phyloP scores from a whole-genome alignment of 2,797 vertebrate species.

The Graptemys geographica region DNA sequence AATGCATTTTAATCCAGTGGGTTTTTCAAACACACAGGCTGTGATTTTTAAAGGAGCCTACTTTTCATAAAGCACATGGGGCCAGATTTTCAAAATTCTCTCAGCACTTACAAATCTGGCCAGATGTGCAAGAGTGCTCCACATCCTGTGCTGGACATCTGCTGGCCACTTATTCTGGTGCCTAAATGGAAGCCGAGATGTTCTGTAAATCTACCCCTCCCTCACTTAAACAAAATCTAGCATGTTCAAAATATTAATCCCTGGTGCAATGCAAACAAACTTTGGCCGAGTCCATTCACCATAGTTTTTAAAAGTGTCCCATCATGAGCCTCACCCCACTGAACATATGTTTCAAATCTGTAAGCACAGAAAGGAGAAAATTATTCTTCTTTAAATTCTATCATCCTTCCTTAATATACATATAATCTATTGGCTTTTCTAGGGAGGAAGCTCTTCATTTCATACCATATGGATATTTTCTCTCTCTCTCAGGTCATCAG shows the following conservation, averaged over 20 bases:
- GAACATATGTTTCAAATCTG: background rate
- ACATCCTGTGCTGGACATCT: background rate
- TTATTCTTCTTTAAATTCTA: too few relatives aligned
- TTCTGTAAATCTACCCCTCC: background rate
- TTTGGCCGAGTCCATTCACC: background rate
- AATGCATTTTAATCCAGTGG: constrained; percentile 13
- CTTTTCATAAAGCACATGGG: background rate
- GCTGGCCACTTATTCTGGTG: background rate
- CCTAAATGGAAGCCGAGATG: background rate
- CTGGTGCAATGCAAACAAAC: background rate
- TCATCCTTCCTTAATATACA: background rate
- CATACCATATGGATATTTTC: background rate
- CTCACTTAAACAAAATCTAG: background rate
- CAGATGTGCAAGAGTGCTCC: background rate
- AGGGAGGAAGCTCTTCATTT: background rate
- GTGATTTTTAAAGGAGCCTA: background rate
- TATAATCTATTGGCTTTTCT: background rate
- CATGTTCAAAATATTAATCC: background rate
- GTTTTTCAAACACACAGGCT: background rate
- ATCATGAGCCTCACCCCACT: background rate
- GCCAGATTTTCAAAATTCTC: background rate
- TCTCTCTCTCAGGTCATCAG: background rate
- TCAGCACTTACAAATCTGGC: background rate
- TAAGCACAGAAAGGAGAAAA: background rate
- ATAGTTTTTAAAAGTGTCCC: background rate